These are phyloP conservation scores for Amphipyra tragopoginis DNA, from an alignment of 2,888 invertebrate genomes.

Conservation along the genomic window DNA sequence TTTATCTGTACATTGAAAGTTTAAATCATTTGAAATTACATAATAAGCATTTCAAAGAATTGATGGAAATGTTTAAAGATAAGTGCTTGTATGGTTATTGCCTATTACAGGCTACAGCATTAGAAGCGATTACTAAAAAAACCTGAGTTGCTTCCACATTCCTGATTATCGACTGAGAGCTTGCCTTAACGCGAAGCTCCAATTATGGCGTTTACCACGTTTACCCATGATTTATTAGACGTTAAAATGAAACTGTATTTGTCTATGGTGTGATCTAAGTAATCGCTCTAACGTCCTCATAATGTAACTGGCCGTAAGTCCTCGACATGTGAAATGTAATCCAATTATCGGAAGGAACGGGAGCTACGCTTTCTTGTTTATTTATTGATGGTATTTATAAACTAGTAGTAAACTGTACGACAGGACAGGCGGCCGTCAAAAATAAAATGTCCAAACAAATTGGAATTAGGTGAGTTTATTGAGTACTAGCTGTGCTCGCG, in stretches of 20 bases:
- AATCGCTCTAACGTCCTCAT: conserved; percentile 58
- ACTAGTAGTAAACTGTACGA: conserved; percentile 43
- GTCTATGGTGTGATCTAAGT: conserved; percentile 48
- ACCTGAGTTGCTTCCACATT: conserved; percentile 47
- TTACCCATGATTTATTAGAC: conserved; percentile 55
- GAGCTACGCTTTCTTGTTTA: conserved; percentile 30
- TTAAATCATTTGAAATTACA: background rate
- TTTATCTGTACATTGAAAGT: background rate
- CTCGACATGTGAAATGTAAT: conserved; percentile 61
- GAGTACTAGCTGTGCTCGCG: too few relatives aligned
- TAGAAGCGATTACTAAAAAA: conserved; percentile 38
- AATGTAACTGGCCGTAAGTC: conserved; percentile 54
- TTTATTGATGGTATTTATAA: conserved; percentile 48
- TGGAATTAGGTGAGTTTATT: conserved; percentile 44
- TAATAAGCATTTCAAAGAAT: conserved; percentile 19
- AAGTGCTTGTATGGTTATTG: conserved; percentile 31
- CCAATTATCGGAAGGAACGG: conserved; percentile 59
- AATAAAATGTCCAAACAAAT: conserved; percentile 51
- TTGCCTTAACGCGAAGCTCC: conserved; percentile 48
- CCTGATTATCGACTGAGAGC: conserved; percentile 37
- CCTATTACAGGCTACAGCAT: conserved; percentile 34
- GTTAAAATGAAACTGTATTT: conserved; percentile 47
- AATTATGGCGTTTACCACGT: conserved; percentile 53
- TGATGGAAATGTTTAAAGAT: conserved; percentile 18
- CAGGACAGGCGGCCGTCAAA: conserved; percentile 49